These are phyloP conservation scores for Lepilemur septentrionalis DNA, from an alignment of 2,797 vertebrate genomes.

Conservation along the genomic window DNA sequence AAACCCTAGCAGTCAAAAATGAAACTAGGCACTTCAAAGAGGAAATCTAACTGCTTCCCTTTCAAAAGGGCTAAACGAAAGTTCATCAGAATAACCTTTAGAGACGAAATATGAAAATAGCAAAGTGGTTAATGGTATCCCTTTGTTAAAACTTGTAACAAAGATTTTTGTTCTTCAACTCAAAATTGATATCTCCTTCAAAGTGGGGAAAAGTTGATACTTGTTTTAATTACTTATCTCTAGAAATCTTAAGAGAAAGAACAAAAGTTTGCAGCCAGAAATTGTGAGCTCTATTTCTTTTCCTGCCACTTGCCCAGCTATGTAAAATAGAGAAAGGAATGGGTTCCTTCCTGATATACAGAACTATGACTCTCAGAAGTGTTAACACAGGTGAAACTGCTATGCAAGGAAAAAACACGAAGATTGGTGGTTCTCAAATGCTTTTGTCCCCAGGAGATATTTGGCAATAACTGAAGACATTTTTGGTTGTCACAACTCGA, in stretches of 20 bases:
- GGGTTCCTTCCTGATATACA: not conserved
- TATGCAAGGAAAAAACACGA: not conserved
- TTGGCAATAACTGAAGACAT: not conserved
- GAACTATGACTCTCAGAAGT: not conserved
- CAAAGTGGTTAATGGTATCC: not conserved
- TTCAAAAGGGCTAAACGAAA: not conserved
- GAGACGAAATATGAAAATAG: not conserved
- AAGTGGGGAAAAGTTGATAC: not conserved
- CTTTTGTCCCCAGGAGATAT: not conserved
- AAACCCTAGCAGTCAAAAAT: not conserved
- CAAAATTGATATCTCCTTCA: not conserved
- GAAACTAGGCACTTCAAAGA: not conserved
- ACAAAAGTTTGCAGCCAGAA: not conserved
- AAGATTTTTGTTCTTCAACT: not conserved
- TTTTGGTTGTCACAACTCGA: not conserved
- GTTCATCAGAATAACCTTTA: slow-evolving; percentile 22
- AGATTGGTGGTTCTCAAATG: not conserved
- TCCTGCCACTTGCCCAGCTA: not conserved
- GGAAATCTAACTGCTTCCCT: not conserved
- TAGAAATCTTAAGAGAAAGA: not conserved
- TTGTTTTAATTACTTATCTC: not conserved
- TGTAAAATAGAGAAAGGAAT: not conserved
- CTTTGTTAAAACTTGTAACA: not conserved
- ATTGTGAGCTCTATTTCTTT: not conserved
- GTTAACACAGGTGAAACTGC: not conserved